Percentiles rank a stretch among this genome's conserved stretches.
phyloP scores from a whole-genome alignment of 1,140 invertebrate species.

The Ceratoteleas bidentatus region DNA sequence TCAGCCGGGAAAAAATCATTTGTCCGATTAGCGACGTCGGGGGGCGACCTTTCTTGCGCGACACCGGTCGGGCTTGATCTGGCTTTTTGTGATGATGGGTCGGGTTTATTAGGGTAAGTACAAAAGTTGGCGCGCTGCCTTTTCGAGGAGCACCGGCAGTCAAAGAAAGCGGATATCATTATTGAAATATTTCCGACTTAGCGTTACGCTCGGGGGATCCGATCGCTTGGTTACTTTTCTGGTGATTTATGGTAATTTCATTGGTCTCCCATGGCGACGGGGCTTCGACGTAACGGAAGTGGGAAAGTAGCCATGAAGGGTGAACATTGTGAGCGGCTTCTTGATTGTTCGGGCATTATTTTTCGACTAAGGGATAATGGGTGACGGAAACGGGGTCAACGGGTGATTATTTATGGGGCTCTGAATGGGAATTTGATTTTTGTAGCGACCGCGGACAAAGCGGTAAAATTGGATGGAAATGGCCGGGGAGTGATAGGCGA shows the following conservation, averaged over 20 bases:
- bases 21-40: constrained; percentile 38
- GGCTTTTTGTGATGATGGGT: constrained; percentile 32
- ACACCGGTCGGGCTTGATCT: constrained; percentile 11
- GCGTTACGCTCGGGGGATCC: constrained; percentile 6
- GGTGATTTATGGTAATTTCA: constrained; percentile 53
- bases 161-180: constrained; percentile 52
- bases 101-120: constrained; percentile 42
- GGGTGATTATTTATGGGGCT: constrained; percentile 18
- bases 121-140: constrained; percentile 31
- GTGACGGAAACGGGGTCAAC: constrained; percentile 15
- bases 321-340: constrained; percentile 34
- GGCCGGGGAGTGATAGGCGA: too few relatives aligned
- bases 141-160: constrained; percentile 8
- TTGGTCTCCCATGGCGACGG: constrained; percentile 16
- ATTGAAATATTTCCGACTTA: constrained; percentile 46
- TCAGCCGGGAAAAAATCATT: constrained; percentile 35
- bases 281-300: constrained; percentile 43
- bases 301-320: constrained; percentile 44
- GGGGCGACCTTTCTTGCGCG: constrained; percentile 15
- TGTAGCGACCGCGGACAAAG: not conserved
- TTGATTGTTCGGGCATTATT: constrained; percentile 18
- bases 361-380: constrained; percentile 16
- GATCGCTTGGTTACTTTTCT: constrained; percentile 38
- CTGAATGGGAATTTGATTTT: not conserved
- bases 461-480: too few relatives aligned